A percentile compares a stretch with the other conserved stretches of the same genome.
Evolutionary conservation across 2,113 vertebrate genomes (phyloP).

Genomic region (Odocoileus virginianus): DNA sequence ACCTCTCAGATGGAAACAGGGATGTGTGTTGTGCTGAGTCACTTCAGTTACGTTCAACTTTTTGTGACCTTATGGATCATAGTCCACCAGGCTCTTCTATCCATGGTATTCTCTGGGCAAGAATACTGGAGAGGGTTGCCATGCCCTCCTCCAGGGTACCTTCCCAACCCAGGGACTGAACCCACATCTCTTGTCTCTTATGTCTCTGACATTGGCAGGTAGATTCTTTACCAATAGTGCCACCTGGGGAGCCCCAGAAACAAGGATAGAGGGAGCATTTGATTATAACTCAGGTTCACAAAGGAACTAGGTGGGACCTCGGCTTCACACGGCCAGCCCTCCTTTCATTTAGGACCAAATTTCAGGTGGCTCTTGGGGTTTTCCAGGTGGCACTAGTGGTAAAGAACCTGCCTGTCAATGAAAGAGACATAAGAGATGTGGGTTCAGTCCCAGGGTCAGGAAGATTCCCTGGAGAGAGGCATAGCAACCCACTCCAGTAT

Average conservation of each 20-base stretch:
- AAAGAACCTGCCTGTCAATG: neutral
- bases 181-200: neutral
- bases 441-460: neutral
- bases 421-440: neutral
- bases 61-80: neutral
- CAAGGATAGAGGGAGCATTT: neutral
- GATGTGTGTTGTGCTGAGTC: neutral
- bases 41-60: neutral
- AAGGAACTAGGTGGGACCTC: neutral
- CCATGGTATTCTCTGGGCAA: neutral
- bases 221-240: neutral
- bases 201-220: neutral
- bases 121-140: neutral
- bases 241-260: neutral
- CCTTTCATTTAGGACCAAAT: neutral
- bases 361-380: neutral
- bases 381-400: neutral
- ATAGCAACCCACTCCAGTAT: neutral
- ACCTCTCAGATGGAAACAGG: neutral
- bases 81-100: neutral
- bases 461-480: neutral
- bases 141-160: neutral
- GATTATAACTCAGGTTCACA: neutral
- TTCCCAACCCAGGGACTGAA: neutral
- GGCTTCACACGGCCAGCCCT: neutral